Base-by-base conservation (phyloP, 2,888 invertebrate genomes). In the Nezara viridula region DNA sequence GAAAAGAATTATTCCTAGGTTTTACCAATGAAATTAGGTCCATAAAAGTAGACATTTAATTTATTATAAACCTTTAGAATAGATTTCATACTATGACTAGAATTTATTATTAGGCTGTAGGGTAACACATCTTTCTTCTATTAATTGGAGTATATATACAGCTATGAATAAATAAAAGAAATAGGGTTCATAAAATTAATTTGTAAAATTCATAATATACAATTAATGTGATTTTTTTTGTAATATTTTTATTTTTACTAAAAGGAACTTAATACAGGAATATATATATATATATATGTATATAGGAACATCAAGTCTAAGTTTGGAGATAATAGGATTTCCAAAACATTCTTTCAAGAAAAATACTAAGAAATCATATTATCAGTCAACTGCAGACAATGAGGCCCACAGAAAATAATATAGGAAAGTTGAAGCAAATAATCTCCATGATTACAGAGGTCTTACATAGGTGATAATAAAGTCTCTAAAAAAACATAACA, bases 361-460 rank as follows among this genome's bases (percentile, higher is more conserved):
- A 60, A 60, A 27, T 37, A 4, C 37, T 7, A 32, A 19, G 32
- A 2, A 19, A 19, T 27, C 6, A 73, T 21, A 37, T 73, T 73
- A 73, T 21, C 66, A 73, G 66, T 37, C 66, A 73, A 27, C 27
- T 55, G 55, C n/a, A 52, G n/a, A 55, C n/a, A 60, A 73, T 73
- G 1, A 37, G 37, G 32, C 66, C 66, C 66, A 73, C 66, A 73
- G 32, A 37, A 37, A 19, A 73, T 12, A 7, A 73, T 0, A 37
- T 7, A 32, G 19, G 7, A 32, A 73, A 27, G 27, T 37, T 37
- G 0, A 60, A 14, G 10, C 10, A 44, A 44, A 44, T n/a, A n/a
- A n/a, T n/a, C n/a, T n/a, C n/a, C n/a, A n/a, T n/a, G n/a, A n/a
- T n/a, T n/a, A n/a, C n/a, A n/a, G n/a, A n/a, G n/a, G n/a, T n/a